Evolutionary conservation across 2,888 invertebrate genomes (phyloP), one percentile per base, ranked within the genome.

Genomic region (Drosophila setosimentum): DNA sequence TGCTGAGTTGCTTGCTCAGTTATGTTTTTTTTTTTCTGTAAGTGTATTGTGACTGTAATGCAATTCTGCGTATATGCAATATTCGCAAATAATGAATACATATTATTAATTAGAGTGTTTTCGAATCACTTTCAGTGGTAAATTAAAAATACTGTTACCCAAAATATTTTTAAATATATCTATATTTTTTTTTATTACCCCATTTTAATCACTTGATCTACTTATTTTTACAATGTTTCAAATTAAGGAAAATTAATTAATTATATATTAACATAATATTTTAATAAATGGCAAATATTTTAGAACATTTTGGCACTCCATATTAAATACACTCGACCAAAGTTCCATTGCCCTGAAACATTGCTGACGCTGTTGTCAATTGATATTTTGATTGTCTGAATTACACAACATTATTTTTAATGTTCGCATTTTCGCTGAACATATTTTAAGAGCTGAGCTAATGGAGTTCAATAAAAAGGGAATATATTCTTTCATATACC

Each of bases 241-340:
- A 45, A 45, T 11, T 21, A 21, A 3, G 7, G 16, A 24, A 7
- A 45, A 24, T 16, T 1, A 45, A 24, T 8, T 16, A 8, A 8
- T 45, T 45, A 16, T 16, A n/a, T n/a, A n/a, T n/a, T n/a, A n/a
- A n/a, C n/a, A n/a, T n/a, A n/a, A n/a, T n/a, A n/a, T 54, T 86
- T 83, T 77, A 83, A 86, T 83, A 77, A 77, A 86, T 84, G 61
- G 54, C n/a, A 59, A 76, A 68, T 67, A 61, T 68, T 37, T 21
- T 33, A 6, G 29, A 30, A 63, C 72, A 55, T 63, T 67, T 68
- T 68, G 65, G 48, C 59, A 67, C 49, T 57, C 35, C 58, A 63
- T 69, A 72, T 78, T 64, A 79, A 73, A 72, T 80, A 64, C 54
- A 55, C 57, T 76, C 67, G 50, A 64, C 49, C 48, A 35, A 68